Evolutionary conservation across 2,797 vertebrate genomes (phyloP), one percentile per base, ranked within the genome.

Genomic region (Sphenodon punctatus): DNA sequence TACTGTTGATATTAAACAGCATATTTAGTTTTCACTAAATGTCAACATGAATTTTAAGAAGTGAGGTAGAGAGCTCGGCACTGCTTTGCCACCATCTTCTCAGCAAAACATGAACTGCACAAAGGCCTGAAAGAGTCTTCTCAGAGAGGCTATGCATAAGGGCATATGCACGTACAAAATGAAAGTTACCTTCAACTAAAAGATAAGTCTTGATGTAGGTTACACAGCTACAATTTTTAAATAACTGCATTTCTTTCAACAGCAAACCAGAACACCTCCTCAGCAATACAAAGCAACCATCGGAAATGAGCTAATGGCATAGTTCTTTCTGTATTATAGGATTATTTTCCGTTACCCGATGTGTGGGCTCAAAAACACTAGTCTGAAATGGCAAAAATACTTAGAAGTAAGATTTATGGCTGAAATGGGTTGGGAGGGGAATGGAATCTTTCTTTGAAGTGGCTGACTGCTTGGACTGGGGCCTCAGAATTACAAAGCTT

Each of bases 291-390:
- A 82, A 84, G 78, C 45, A 89, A 78, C 73, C 82, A 87, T 78
- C 51, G 84, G 92, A 93, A 91, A 82, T 83, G 85, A 93, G 90
- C 79, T 89, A 90, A 93, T 81, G 59, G 79, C 36, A 76, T 78
- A 91, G 88, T 80, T 77, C 85, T 82, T 75, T 84, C 79, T 76
- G 85, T 75, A 90, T 90, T 88, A 89, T 85, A 84, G 89, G 85
- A 90, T 92, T 92, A 90, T 87, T 92, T 93, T 92, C 87, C 84
- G 87, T 42, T 78, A 63, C 91, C 86, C 74, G 70, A 87, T 91
- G 96, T 96, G 97, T 94, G 96, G 97, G 88, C 87, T 87, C 92
- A 90, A 87, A 91, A 95, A 95, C 93, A 91, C 82, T 92, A 88
- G 94, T 92, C 73, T 84, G 75, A 79, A 88, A 89, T 65, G 86